Percentiles rank a stretch among this genome's conserved stretches.
Conservation (phyloP, 2,797 vertebrate species). For the Holocentrus rufus region DNA sequence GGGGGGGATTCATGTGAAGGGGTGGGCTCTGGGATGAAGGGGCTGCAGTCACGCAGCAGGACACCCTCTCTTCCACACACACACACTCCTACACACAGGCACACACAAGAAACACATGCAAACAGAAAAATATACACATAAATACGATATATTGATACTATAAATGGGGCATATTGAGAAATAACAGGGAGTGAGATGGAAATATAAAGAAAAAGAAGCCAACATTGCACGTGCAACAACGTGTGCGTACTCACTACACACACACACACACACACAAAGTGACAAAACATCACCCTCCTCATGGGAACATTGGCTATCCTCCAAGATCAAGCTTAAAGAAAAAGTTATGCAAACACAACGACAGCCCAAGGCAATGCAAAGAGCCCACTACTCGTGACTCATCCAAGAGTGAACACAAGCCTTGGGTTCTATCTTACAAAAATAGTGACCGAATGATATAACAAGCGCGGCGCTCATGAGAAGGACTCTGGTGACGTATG, state of each 20-base stretch:
- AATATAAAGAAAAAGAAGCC: not conserved
- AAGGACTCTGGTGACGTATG: constrained; percentile 45
- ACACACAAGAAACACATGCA: not conserved
- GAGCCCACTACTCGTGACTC: constrained; percentile 51
- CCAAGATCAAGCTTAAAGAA: constrained; percentile 24
- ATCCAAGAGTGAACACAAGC: constrained; percentile 46
- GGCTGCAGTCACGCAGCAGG: constrained; percentile 39
- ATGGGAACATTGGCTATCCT: not conserved
- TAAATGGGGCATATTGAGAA: not conserved
- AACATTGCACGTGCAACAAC: not conserved
- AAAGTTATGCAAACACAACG: constrained; percentile 44
- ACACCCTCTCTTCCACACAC: not conserved
- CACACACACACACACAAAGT: constrained; percentile 1
- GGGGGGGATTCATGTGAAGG: constrained; percentile 39
- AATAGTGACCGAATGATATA: constrained; percentile 62
- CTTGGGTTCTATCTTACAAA: constrained; percentile 63
- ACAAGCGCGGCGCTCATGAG: constrained; percentile 50
- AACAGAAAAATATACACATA: not conserved
- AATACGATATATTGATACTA: not conserved
- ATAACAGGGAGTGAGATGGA: not conserved
- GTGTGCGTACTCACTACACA: too few relatives aligned
- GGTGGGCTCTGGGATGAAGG: constrained; percentile 10
- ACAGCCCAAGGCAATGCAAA: constrained; percentile 44
- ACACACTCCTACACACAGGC: constrained; percentile 15
- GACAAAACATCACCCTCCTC: constrained; percentile 6